phyloP scores from a whole-genome alignment of 2,888 invertebrate species.

The Choreutis nemorana region DNA sequence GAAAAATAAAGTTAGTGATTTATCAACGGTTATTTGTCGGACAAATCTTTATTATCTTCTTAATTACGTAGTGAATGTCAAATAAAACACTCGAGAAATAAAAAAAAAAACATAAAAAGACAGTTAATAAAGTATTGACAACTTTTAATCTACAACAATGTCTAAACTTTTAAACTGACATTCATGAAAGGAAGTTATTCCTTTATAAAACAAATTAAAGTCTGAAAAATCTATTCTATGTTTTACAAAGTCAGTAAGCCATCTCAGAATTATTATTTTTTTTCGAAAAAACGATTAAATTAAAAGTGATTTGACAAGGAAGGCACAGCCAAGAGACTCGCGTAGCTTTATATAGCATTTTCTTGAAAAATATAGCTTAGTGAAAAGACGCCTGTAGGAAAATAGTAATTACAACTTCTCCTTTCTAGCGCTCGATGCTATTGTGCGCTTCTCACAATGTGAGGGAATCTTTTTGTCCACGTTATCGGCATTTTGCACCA shows the following conservation, averaged over 20 bases:
- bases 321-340: constrained; percentile 28
- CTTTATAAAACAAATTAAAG: no score
- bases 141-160: no score
- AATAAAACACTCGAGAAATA: constrained; percentile 11
- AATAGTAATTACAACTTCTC: constrained; percentile 64
- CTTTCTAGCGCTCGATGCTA: constrained; percentile 35
- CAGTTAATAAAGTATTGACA: no score
- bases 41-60: constrained; percentile 14
- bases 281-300: no score
- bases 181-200: no score
- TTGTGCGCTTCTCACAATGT: constrained; percentile 54
- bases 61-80: constrained; percentile 22
- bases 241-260: no score
- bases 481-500: constrained; percentile 59
- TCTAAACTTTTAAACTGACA: no score
- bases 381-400: constrained; percentile 56
- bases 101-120: no score
- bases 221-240: no score
- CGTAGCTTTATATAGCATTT: constrained; percentile 36
- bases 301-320: constrained; percentile 22
- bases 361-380: constrained; percentile 52
- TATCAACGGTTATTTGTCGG: constrained; percentile 20
- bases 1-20: constrained; percentile 11
- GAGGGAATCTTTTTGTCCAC: constrained; percentile 61
- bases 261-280: no score